Evolutionary conservation across 2,888 invertebrate genomes (phyloP).

Genomic region (Philaethria dido): DNA sequence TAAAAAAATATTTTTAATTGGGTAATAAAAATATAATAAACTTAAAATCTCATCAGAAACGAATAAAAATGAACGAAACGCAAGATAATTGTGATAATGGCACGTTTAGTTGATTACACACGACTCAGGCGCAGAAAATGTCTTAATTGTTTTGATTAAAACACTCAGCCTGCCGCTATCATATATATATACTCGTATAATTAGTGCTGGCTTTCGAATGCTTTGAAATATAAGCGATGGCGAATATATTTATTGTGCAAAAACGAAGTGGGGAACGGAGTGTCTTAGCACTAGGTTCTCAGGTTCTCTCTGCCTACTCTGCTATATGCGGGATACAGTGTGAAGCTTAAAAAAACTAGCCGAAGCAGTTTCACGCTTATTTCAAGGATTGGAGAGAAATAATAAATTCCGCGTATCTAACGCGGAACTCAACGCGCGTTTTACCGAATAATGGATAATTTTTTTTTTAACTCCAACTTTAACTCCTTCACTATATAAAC

Average conservation of each 20-base stretch:
- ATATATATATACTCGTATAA: conserved; percentile 26
- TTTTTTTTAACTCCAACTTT: too few relatives aligned
- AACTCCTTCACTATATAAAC: too few relatives aligned
- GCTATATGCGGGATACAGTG: too few relatives aligned
- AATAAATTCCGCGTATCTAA: too few relatives aligned
- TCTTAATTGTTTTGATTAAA: conserved; percentile 39
- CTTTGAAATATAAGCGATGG: conserved; percentile 10
- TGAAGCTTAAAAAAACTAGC: too few relatives aligned
- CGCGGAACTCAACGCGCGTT: too few relatives aligned
- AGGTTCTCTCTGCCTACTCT: too few relatives aligned
- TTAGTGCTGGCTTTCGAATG: conserved; percentile 7
- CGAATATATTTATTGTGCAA: conserved; percentile 6
- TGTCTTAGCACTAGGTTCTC: too few relatives aligned
- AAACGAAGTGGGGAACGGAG: too few relatives aligned
- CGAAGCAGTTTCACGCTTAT: too few relatives aligned
- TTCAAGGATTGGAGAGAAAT: too few relatives aligned
- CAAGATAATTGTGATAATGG: conserved; percentile 30
- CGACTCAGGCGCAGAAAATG: conserved; percentile 34
- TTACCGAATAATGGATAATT: too few relatives aligned
- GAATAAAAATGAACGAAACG: conserved; percentile 19
- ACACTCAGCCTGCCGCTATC: conserved; percentile 21
- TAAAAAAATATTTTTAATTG: conserved; percentile 11
- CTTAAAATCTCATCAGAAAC: conserved; percentile 1
- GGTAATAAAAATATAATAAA: conserved; percentile 15
- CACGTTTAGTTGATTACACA: conserved; percentile 29